Evolutionary conservation across 2,797 vertebrate genomes (phyloP).

Genomic region (Leuciscus waleckii): DNA sequence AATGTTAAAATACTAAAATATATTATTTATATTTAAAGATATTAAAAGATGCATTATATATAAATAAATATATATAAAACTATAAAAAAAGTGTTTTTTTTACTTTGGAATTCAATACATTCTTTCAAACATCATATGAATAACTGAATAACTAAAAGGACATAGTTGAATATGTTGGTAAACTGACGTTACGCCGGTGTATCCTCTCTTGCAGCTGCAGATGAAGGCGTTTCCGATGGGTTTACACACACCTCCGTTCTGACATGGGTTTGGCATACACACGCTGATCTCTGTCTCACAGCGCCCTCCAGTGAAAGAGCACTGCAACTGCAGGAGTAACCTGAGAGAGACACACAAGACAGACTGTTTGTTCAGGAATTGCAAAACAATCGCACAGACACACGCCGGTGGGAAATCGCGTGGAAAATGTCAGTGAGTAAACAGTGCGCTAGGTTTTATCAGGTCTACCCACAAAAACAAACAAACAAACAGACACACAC

Average conservation of each 20-base stretch:
- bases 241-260: constrained; percentile 89
- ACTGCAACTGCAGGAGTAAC: constrained; percentile 91
- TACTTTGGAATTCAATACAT: neutral
- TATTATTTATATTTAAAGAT: neutral
- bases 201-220: constrained; percentile 92
- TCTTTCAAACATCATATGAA: neutral
- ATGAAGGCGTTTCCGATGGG: constrained; percentile 91
- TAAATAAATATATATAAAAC: no score
- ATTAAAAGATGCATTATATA: no score
- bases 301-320: constrained; percentile 91
- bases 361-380: neutral
- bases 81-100: neutral
- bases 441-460: constrained; percentile 40
- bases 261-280: constrained; percentile 94
- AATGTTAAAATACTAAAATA: no score
- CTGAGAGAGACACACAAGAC: constrained; percentile 69
- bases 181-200: constrained; percentile 92
- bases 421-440: constrained; percentile 50
- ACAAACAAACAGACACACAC: constrained; percentile 13
- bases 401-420: constrained; percentile 39
- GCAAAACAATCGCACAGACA: constrained; percentile 5
- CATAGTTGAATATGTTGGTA: neutral
- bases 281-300: constrained; percentile 95
- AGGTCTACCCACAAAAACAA: constrained; percentile 29
- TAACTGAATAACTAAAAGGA: neutral